Evolutionary conservation across 2,888 invertebrate genomes (phyloP).

Genomic region (Monochamus alternatus): DNA sequence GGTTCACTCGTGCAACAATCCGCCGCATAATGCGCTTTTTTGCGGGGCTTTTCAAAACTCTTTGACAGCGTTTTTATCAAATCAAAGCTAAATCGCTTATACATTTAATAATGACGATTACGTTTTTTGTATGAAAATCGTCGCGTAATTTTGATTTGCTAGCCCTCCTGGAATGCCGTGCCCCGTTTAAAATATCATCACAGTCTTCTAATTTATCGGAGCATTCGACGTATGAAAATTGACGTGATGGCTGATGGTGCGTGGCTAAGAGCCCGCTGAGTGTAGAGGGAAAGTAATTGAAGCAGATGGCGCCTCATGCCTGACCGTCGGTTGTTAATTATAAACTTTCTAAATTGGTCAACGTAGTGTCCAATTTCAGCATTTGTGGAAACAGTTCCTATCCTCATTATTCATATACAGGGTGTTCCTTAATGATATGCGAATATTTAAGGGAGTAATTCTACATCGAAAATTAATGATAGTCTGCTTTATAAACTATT

Average conservation of each 20-base stretch:
- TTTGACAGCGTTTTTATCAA: conserved; percentile 36
- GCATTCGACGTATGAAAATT: conserved; percentile 59
- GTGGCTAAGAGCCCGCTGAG: conserved; percentile 33
- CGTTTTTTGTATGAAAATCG: conserved; percentile 43
- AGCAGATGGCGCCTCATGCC: neutral
- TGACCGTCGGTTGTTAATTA: neutral
- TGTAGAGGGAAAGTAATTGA: neutral
- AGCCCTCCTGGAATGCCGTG: conserved; percentile 46
- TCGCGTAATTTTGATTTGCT: conserved; percentile 52
- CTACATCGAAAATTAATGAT: too few relatives aligned
- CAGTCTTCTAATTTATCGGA: conserved; percentile 53
- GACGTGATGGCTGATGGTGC: conserved; percentile 47
- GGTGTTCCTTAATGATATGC: too few relatives aligned
- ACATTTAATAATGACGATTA: conserved; percentile 50
- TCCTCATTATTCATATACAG: too few relatives aligned
- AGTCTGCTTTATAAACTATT: too few relatives aligned
- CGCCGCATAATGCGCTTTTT: conserved; percentile 38
- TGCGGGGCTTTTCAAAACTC: conserved; percentile 41
- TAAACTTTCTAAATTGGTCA: too few relatives aligned
- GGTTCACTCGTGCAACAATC: conserved; percentile 46
- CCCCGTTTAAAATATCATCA: conserved; percentile 53
- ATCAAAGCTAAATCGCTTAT: conserved; percentile 40
- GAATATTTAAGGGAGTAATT: too few relatives aligned
- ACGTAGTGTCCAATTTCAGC: too few relatives aligned
- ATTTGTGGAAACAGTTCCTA: too few relatives aligned